phyloP scores from a whole-genome alignment of 2,797 vertebrate species.

The Helicolenus hilgendorfi region DNA sequence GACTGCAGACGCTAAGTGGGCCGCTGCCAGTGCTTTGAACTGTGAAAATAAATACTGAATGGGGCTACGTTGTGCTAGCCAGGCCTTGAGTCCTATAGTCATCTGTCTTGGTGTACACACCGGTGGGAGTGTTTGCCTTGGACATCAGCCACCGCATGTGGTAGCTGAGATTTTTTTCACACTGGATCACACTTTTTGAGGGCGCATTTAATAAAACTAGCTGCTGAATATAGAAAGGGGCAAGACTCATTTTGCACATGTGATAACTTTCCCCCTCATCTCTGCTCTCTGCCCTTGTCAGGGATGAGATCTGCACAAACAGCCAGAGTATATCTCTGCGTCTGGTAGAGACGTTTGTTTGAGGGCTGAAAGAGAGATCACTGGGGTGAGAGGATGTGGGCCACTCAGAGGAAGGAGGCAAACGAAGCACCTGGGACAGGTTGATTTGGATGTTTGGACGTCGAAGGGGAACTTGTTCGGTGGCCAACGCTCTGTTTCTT shows the following conservation, averaged over 20 bases:
- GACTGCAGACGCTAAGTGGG: slow-evolving; percentile 91
- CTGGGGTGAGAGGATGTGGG: slow-evolving; percentile 77
- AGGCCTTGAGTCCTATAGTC: slow-evolving; percentile 87
- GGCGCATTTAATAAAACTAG: slow-evolving; percentile 89
- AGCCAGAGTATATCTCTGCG: slow-evolving; percentile 32
- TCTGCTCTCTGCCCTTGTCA: slow-evolving; percentile 17
- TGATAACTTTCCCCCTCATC: slow-evolving; percentile 60
- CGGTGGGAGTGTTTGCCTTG: slow-evolving; percentile 95
- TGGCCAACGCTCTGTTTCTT: slow-evolving; percentile 63
- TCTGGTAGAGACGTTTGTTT: slow-evolving; percentile 75
- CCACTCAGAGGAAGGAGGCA: slow-evolving; percentile 76
- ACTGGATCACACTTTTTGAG: slow-evolving; percentile 89
- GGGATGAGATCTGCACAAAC: slow-evolving; percentile 58
- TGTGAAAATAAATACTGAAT: slow-evolving; percentile 95
- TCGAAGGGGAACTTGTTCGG: slow-evolving; percentile 51
- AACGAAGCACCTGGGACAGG: slow-evolving; percentile 80
- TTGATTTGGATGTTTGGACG: slow-evolving; percentile 75
- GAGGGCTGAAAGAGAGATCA: slow-evolving; percentile 65
- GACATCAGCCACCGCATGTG: slow-evolving; percentile 94
- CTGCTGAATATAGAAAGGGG: slow-evolving; percentile 56
- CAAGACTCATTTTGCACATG: slow-evolving; percentile 77
- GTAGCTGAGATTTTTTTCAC: slow-evolving; percentile 89
- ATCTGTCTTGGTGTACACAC: slow-evolving; percentile 93
- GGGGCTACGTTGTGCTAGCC: slow-evolving; percentile 91
- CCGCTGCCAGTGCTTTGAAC: slow-evolving; percentile 95